Conservation (phyloP, 2,113 vertebrate genomes). For the Proteles cristata region DNA sequence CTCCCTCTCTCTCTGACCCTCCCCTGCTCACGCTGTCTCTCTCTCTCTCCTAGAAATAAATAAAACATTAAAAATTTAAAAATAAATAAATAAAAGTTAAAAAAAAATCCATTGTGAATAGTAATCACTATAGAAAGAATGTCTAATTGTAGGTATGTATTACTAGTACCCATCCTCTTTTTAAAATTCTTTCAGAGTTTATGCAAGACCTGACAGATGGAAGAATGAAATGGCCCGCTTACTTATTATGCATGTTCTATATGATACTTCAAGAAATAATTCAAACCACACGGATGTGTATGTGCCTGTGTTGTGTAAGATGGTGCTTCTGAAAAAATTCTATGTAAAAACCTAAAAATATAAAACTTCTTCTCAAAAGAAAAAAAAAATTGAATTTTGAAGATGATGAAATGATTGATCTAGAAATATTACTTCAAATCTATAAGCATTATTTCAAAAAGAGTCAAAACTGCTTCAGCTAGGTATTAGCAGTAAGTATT, state of each 20-base stretch:
- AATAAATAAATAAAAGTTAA: too few species aligned
- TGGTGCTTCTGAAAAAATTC: background rate
- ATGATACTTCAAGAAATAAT: slow-evolving; percentile 3
- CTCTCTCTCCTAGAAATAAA: too few species aligned
- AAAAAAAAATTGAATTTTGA: slow-evolving; percentile 38
- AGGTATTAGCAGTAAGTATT: background rate
- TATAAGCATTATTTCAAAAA: slow-evolving; percentile 28
- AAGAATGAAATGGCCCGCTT: slow-evolving; percentile 8
- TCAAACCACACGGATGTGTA: background rate
- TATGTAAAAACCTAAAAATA: slow-evolving; percentile 21
- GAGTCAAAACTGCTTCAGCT: background rate
- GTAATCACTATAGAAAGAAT: background rate
- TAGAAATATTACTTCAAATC: slow-evolving; percentile 33
- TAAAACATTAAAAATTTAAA: too few species aligned
- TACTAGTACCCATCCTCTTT: background rate
- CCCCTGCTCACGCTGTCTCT: too few species aligned
- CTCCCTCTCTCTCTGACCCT: too few species aligned
- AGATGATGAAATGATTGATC: background rate
- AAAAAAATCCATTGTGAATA: background rate
- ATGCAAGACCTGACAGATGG: background rate
- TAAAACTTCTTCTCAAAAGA: background rate
- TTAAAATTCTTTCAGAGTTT: slow-evolving; percentile 3
- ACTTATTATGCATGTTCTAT: slow-evolving; percentile 21
- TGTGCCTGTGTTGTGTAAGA: background rate
- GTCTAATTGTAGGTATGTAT: background rate